Evolutionary conservation across 2,888 invertebrate genomes (phyloP), one percentile per base, ranked within the genome.

Genomic region (Chelonus formosanus): DNA sequence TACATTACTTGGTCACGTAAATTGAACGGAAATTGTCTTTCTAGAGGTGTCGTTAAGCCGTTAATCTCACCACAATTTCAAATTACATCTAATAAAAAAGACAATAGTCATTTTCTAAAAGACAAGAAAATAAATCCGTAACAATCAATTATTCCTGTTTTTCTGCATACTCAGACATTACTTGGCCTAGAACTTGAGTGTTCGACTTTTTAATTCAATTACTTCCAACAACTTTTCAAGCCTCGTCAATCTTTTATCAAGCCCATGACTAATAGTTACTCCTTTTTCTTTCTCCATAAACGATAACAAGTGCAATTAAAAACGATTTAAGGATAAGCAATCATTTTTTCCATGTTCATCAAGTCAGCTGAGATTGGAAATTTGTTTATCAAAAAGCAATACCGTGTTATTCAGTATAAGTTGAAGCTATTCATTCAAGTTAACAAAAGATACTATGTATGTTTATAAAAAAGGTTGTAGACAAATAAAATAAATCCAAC

Each of bases 171-270:
- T 59, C 48, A 34, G 48, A 47, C 57, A 57, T 57, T 36, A 47
- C 57, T 10, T 59, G 50, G 59, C 59, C 59, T 59, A 59, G 59
- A 59, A 59, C 59, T 52, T 59, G 59, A 40, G 35, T 58, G 40
- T 40, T 36, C 20, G 45, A 47, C 47, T 58, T 58, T 58, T 58
- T 58, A 8, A 10, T 20, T 20, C 31, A 43, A 20, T 48, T 10
- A 48, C n/a, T 48, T 20, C 10, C 48, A 48, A 10, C 31, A 48
- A 48, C 31, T 20, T 20, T 20, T n/a, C 10, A 48, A 48, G 31
- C 10, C 31, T 40, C 40, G 40, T 40, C 40, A 40, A 40, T 40
- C 40, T 40, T 40, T 40, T 40, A 6, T 40, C 4, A 40, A 40
- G 6, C 40, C 40, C 40, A 40, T 48, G 48, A 48, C 52, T 52